These are phyloP conservation scores for Galerucella nymphaeae DNA, from an alignment of 2,888 invertebrate genomes.

Conservation along the genomic window DNA sequence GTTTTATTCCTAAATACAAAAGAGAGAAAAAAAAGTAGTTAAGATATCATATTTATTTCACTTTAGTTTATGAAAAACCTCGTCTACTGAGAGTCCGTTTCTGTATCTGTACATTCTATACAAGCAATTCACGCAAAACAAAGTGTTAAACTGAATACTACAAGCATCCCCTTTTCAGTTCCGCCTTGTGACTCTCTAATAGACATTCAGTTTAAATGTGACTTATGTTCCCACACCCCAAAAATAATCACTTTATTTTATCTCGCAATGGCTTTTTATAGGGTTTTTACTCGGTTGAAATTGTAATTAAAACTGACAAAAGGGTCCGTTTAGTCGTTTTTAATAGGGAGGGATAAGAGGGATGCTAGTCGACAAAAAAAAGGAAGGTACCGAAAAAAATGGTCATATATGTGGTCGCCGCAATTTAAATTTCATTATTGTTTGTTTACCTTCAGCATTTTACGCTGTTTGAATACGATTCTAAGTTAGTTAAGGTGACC, in stretches of 20 bases:
- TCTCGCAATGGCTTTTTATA: conserved; percentile 44
- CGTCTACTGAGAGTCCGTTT: background rate
- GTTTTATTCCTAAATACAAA: no score
- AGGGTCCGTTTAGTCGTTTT: conserved; percentile 36
- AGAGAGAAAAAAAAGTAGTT: no score
- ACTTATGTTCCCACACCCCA: conserved; percentile 48
- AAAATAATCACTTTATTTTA: conserved; percentile 45
- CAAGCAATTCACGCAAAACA: conserved; percentile 16
- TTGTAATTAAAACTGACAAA: conserved; percentile 46
- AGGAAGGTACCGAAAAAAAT: conserved; percentile 8
- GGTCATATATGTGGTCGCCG: background rate
- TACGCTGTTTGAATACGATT: no score
- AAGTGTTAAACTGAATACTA: conserved; percentile 49
- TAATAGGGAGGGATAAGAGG: conserved; percentile 29
- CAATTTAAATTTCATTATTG: background rate
- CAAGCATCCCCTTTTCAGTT: conserved; percentile 46
- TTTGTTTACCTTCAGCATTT: no score
- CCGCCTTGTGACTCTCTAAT: conserved; percentile 51
- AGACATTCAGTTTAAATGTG: conserved; percentile 47
- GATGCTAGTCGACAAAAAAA: background rate
- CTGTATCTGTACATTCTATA: background rate
- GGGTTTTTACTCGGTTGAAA: conserved; percentile 39
- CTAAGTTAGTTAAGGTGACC: no score
- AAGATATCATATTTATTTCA: no score
- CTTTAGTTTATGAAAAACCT: no score